Conservation (phyloP, 1,140 invertebrate genomes). For the Forficula auricularia region DNA sequence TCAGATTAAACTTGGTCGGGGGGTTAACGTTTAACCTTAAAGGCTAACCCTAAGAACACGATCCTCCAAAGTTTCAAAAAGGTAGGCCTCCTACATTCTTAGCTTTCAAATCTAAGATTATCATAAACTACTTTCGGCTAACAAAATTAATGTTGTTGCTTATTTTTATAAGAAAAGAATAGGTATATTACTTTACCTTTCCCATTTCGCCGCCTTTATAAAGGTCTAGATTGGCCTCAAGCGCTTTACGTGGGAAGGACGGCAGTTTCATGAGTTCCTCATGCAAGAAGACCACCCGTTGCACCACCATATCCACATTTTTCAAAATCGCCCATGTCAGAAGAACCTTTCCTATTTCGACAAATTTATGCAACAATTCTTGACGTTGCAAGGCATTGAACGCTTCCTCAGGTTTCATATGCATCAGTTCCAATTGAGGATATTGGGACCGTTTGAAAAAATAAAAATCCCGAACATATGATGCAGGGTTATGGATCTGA, state of each 20-base stretch:
- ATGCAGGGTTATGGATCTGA: slow-evolving; percentile 84
- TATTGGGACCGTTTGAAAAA: slow-evolving; percentile 98
- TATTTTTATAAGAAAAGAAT: slow-evolving; percentile 2
- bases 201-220: slow-evolving; percentile 83
- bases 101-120: too few species aligned
- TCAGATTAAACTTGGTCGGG: too few species aligned
- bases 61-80: too few species aligned
- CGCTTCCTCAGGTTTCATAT: slow-evolving; percentile 82
- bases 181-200: slow-evolving; percentile 36
- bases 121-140: too few species aligned
- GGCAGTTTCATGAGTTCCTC: slow-evolving; percentile 98
- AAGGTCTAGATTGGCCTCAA: slow-evolving; percentile 89
- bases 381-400: slow-evolving; percentile 82
- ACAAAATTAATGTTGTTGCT: too few species aligned
- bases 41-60: too few species aligned
- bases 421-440: slow-evolving; percentile 85
- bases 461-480: slow-evolving; percentile 93
- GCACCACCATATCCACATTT: slow-evolving; percentile 83
- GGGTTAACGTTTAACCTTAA: too few species aligned
- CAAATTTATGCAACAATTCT: slow-evolving; percentile 83
- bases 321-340: slow-evolving; percentile 78
- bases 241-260: slow-evolving; percentile 91
- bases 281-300: slow-evolving; percentile 93
- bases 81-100: too few species aligned
- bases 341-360: slow-evolving; percentile 90